Evolutionary conservation across 2,113 vertebrate genomes (phyloP), one percentile per base, ranked within the genome.

Genomic region (Podarcis raffonei): DNA sequence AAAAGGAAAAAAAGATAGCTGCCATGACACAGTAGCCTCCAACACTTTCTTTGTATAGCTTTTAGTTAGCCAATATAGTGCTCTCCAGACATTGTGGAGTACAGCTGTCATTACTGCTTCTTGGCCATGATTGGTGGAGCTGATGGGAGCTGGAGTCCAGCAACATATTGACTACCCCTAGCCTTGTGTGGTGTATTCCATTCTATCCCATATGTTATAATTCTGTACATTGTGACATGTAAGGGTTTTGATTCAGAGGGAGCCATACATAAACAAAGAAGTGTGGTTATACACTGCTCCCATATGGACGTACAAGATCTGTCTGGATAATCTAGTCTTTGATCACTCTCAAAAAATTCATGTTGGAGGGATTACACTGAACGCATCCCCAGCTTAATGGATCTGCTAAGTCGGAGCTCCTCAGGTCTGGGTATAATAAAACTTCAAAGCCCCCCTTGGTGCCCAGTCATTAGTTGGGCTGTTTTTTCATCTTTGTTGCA

Each of bases 381-480:
- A n/a, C 66, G 79, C 53, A 84, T 82, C 89, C 79, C 0, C 5
- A 68, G 89, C 74, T 85, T 66, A 22, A 0, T 32, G 1, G 53
- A 92, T 81, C 82, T 75, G 87, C 83, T 9, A 0, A 35, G 77
- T 32, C 53, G 72, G 62, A 89, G 74, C 48, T 81, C 62, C 2
- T 39, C 48, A 76, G 1, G 35, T 86, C 92, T 93, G 92, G 84
- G 86, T 92, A 62, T 83, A 86, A 93, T 93, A 78, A 92, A 88
- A 91, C 88, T 92, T 93, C 92, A 90, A 90, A 92, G 90, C 27
- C 74, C 42, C 68, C 57, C 88, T 86, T 81, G n/a, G 1, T 4
- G 79, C 69, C 86, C 86, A 90, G 86, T 91, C 75, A 68, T 84
- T 42, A 89, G 71, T 86, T 6, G 3, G 71, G 79, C 84, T 59